Conservation (phyloP, 2,797 vertebrate genomes). For the Sebastes oblongus region DNA sequence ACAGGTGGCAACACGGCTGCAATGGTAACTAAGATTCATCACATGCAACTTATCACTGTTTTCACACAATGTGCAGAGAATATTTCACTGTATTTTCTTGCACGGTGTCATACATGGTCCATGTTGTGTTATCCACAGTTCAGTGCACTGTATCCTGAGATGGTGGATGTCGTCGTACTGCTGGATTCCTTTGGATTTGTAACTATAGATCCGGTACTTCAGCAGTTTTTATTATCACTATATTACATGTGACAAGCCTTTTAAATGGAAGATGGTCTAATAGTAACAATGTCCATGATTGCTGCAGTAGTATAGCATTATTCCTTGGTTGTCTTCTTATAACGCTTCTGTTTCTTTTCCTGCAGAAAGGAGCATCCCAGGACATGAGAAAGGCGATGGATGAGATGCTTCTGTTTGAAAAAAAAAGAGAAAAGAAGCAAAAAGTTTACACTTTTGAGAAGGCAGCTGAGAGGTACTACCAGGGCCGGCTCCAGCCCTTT, state of each 20-base stretch:
- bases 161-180: constrained; percentile 85
- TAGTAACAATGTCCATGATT: not conserved
- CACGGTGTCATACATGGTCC: not conserved
- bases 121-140: constrained; percentile 71
- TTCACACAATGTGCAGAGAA: not conserved
- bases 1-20: constrained; percentile 81
- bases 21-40: constrained; percentile 70
- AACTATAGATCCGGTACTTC: constrained; percentile 57
- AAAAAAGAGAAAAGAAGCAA: constrained; percentile 51
- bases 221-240: not conserved
- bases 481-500: too few species aligned
- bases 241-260: not conserved
- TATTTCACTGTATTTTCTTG: not conserved
- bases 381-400: constrained; percentile 75
- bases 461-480: constrained; percentile 81
- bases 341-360: not conserved
- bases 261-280: not conserved
- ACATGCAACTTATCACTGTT: not conserved
- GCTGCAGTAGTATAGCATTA: not conserved
- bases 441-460: constrained; percentile 75
- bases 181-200: constrained; percentile 79
- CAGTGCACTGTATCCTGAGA: constrained; percentile 83
- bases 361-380: constrained; percentile 58
- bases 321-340: not conserved
- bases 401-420: constrained; percentile 77